Percentiles rank a stretch among this genome's conserved stretches.
These are phyloP conservation scores for Halictus ligatus DNA, from an alignment of 2,888 invertebrate species.

Conservation along the genomic window DNA sequence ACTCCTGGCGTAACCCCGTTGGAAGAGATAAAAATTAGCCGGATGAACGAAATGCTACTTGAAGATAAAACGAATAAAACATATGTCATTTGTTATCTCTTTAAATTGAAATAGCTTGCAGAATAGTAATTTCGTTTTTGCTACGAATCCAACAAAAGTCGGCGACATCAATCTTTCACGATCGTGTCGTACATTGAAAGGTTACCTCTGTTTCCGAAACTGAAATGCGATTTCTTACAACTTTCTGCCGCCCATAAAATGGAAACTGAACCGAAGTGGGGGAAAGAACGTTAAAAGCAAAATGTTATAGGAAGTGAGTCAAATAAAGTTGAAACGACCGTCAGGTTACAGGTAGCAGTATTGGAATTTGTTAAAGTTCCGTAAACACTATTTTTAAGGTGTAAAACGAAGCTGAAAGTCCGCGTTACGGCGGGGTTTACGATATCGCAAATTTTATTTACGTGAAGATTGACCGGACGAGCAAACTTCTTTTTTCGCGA, in stretches of 20 bases:
- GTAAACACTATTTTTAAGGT: not conserved
- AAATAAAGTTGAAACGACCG: not conserved
- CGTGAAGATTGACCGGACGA: not conserved
- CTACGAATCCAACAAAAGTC: not conserved
- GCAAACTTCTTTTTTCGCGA: not conserved
- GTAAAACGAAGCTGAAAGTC: not conserved
- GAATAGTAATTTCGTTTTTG: too few species aligned
- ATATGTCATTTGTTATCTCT: too few species aligned
- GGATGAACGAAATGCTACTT: not conserved
- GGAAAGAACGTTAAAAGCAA: not conserved
- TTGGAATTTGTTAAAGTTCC: not conserved
- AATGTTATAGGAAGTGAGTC: not conserved
- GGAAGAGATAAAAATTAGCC: not conserved
- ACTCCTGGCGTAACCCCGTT: not conserved
- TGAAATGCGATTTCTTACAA: not conserved
- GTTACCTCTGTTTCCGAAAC: not conserved
- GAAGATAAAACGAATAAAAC: not conserved
- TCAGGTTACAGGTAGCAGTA: not conserved
- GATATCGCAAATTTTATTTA: not conserved
- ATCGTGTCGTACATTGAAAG: not conserved
- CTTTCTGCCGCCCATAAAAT: not conserved
- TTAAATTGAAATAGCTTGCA: too few species aligned
- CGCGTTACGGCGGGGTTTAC: not conserved
- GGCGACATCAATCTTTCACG: not conserved
- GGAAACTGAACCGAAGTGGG: not conserved